Conservation (phyloP, 2,113 vertebrate genomes). For the Chaenocephalus aceratus region DNA sequence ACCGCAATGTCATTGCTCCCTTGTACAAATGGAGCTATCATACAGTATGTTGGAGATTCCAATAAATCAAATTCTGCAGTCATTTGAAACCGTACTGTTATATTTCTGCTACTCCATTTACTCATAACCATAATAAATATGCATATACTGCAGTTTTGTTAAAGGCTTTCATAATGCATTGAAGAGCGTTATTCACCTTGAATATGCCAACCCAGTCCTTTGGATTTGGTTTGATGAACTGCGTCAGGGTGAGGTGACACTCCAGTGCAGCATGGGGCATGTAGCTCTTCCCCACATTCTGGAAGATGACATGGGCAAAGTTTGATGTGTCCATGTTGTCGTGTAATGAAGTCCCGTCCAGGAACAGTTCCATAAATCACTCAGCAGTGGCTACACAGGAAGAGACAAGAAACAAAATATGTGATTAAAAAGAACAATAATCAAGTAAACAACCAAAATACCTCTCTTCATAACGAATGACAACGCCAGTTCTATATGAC, state of each 20-base stretch:
- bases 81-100: conserved; percentile 7
- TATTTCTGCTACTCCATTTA: neutral
- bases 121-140: neutral
- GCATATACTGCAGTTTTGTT: neutral
- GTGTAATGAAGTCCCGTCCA: conserved; percentile 85
- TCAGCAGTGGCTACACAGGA: conserved; percentile 63
- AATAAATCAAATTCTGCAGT: neutral
- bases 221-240: conserved; percentile 93
- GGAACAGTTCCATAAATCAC: conserved; percentile 89
- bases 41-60: neutral
- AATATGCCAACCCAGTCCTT: conserved; percentile 99
- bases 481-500: neutral
- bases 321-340: conserved; percentile 93
- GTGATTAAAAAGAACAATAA: neutral
- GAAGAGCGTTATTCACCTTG: conserved; percentile 85
- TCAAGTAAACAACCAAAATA: neutral
- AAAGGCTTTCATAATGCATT: neutral
- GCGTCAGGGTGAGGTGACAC: conserved; percentile 95
- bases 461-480: neutral
- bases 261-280: conserved; percentile 95
- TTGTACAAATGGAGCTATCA: neutral
- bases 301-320: conserved; percentile 99
- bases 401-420: conserved; percentile 17
- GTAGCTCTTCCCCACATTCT: conserved; percentile 98
- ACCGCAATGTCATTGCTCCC: neutral